Evolutionary conservation across 2,797 vertebrate species (phyloP).

Genomic region (Chloroceryle inda): DNA sequence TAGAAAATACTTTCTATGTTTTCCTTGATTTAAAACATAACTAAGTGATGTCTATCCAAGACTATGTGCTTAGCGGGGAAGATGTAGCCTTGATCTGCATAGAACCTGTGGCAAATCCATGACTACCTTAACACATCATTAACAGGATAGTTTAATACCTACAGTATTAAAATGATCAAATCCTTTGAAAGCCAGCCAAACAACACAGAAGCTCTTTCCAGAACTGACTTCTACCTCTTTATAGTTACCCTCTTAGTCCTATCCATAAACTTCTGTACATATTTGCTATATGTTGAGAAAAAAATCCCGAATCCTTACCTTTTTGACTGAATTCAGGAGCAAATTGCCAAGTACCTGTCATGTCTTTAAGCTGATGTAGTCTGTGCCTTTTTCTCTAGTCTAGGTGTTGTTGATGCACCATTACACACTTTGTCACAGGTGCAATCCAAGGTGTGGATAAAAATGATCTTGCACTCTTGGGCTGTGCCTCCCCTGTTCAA

Average conservation of each 20-base stretch:
- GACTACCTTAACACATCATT: constrained; percentile 47
- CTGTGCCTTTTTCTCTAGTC: neutral
- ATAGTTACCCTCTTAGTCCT: neutral
- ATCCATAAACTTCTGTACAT: neutral
- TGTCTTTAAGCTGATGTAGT: neutral
- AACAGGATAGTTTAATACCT: constrained; percentile 45
- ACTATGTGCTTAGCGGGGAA: neutral
- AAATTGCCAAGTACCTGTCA: neutral
- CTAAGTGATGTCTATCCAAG: neutral
- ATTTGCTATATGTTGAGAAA: neutral
- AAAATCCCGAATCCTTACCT: neutral
- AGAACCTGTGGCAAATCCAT: constrained; percentile 27
- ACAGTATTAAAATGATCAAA: constrained; percentile 25
- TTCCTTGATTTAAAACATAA: constrained; percentile 7
- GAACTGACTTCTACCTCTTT: neutral
- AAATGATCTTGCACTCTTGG: neutral
- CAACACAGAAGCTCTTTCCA: constrained; percentile 17
- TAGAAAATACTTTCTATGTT: neutral
- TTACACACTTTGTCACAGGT: neutral
- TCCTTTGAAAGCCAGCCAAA: constrained; percentile 40
- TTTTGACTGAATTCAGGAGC: neutral
- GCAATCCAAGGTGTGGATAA: neutral
- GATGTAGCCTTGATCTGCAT: neutral
- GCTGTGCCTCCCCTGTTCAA: neutral
- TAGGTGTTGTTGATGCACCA: neutral